Conservation (phyloP, 2,888 invertebrate species). For the Linyphia triangularis region DNA sequence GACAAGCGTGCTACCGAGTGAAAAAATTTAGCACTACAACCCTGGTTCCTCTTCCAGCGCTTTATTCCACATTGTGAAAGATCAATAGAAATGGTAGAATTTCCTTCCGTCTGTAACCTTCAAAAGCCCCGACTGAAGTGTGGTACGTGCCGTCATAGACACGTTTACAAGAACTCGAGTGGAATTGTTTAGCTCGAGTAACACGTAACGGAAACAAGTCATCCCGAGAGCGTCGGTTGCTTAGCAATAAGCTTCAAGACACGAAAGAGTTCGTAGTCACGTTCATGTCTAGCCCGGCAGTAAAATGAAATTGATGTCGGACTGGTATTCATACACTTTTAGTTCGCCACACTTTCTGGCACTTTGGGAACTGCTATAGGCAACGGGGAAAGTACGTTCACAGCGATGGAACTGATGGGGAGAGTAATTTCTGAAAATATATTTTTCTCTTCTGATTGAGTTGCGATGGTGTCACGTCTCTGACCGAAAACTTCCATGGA, state of each 20-base stretch:
- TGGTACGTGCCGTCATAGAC: constrained; percentile 29
- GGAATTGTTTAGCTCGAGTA: constrained; percentile 13
- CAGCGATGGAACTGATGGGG: not conserved
- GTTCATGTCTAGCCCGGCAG: constrained; percentile 35
- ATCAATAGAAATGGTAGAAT: not conserved
- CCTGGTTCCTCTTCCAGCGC: not conserved
- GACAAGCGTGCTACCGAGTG: no score
- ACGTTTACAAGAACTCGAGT: not conserved
- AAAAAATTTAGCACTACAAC: no score
- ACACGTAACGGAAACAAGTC: not conserved
- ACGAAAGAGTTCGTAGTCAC: constrained; percentile 50
- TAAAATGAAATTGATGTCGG: constrained; percentile 54
- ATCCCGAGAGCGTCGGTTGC: constrained; percentile 31
- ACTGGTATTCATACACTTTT: constrained; percentile 21
- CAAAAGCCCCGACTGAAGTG: not conserved
- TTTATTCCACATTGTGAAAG: not conserved
- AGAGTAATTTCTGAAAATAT: constrained; percentile 1
- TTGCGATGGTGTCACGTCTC: not conserved
- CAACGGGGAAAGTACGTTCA: not conserved
- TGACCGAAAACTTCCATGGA: no score
- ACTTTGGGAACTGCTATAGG: not conserved
- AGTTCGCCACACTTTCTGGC: not conserved
- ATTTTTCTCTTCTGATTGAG: not conserved
- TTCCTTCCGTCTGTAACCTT: not conserved
- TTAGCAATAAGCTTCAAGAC: constrained; percentile 34